These are phyloP conservation scores for Podilymbus podiceps DNA, from an alignment of 2,113 vertebrate genomes.

Conservation along the genomic window DNA sequence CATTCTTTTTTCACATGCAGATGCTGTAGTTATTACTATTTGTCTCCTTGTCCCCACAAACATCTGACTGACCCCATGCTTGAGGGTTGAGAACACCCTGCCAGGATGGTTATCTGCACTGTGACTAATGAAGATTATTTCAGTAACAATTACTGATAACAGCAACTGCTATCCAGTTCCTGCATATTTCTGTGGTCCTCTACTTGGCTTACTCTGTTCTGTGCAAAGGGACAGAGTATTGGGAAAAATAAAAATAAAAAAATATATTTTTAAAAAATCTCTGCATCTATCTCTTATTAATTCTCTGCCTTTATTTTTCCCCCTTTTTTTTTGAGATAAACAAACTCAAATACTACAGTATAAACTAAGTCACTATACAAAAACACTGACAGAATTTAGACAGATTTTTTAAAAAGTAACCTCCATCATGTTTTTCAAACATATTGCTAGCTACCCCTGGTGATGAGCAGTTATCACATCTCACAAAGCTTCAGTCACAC, in stretches of 20 bases:
- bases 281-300: neutral
- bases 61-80: neutral
- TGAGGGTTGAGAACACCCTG: neutral
- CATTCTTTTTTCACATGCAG: neutral
- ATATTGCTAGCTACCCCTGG: neutral
- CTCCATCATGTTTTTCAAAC: constrained; percentile 1
- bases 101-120: neutral
- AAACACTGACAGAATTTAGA: neutral
- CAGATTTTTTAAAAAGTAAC: neutral
- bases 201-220: neutral
- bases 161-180: neutral
- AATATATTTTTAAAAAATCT: neutral
- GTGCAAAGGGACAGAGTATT: neutral
- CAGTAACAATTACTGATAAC: neutral
- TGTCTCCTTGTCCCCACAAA: neutral
- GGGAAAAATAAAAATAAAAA: neutral
- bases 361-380: neutral
- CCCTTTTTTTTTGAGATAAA: neutral
- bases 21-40: neutral
- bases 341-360: neutral
- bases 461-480: constrained; percentile 5
- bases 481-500: neutral
- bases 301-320: neutral
- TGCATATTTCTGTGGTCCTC: neutral
- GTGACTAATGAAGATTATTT: neutral